Conservation (phyloP, 1,140 invertebrate genomes). For the Aporrectodea caliginosa region DNA sequence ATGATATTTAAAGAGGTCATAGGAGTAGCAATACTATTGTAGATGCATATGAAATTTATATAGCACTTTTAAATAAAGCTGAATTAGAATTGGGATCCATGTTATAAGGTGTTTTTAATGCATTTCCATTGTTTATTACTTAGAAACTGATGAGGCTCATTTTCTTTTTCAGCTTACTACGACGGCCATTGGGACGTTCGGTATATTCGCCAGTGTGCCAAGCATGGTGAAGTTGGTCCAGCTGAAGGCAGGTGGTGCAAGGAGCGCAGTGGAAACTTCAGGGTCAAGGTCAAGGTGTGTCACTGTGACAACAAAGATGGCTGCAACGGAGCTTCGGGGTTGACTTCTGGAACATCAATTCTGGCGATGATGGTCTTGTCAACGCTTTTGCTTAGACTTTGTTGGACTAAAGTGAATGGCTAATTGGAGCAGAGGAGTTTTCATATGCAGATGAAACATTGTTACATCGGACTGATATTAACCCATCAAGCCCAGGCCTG, state of each 20-base stretch:
- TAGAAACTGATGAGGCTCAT: too few relatives aligned
- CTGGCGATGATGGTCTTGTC: too few relatives aligned
- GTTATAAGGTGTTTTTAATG: background rate
- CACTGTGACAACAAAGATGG: slow-evolving; percentile 56
- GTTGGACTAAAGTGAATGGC: too few relatives aligned
- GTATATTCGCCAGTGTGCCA: slow-evolving; percentile 53
- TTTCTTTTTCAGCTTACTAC: slow-evolving; percentile 46
- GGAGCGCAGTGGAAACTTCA: slow-evolving; percentile 50
- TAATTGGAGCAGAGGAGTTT: too few relatives aligned
- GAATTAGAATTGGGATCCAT: background rate
- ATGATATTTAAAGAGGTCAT: too few relatives aligned
- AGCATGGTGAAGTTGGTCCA: slow-evolving; percentile 47
- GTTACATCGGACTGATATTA: too few relatives aligned
- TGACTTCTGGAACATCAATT: background rate
- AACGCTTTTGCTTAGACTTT: too few relatives aligned
- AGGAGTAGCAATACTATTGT: too few relatives aligned
- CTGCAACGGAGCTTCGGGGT: slow-evolving; percentile 42
- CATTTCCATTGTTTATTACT: background rate
- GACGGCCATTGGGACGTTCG: slow-evolving; percentile 51
- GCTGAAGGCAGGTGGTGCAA: slow-evolving; percentile 50
- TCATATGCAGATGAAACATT: too few relatives aligned
- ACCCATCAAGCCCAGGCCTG: too few relatives aligned
- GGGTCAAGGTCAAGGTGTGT: slow-evolving; percentile 51
- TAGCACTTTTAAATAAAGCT: background rate
- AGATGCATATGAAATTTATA: too few relatives aligned